Evolutionary conservation across 2,797 vertebrate species (phyloP).

Genomic region (Xenopus petersii): DNA sequence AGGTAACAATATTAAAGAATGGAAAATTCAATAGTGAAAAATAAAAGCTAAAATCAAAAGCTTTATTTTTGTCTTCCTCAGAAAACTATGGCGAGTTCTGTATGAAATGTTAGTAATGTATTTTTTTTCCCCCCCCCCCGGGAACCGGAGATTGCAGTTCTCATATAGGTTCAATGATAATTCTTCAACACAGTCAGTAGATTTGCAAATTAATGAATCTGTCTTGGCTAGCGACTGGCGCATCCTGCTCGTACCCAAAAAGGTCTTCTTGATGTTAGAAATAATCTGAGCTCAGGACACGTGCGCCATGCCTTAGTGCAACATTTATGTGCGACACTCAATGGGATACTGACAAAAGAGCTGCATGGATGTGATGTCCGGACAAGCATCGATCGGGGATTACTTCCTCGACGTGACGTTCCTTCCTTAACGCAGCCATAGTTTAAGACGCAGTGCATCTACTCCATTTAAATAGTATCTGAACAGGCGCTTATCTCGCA

Average conservation of each 20-base stretch:
- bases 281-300: slow-evolving; percentile 70
- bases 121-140: slow-evolving; percentile 33
- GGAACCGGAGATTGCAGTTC: slow-evolving; percentile 63
- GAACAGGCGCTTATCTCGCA: slow-evolving; percentile 99
- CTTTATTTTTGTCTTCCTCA: slow-evolving; percentile 50
- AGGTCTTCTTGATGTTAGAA: slow-evolving; percentile 65
- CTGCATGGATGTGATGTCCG: slow-evolving; percentile 66
- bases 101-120: slow-evolving; percentile 73
- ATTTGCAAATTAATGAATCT: slow-evolving; percentile 69
- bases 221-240: slow-evolving; percentile 72
- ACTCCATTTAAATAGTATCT: slow-evolving; percentile 99
- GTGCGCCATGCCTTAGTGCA: slow-evolving; percentile 79
- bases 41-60: slow-evolving; percentile 73
- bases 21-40: slow-evolving; percentile 75
- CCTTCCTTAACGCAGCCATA: slow-evolving; percentile 91
- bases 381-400: slow-evolving; percentile 53
- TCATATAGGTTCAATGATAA: slow-evolving; percentile 64
- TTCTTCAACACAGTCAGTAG: slow-evolving; percentile 69
- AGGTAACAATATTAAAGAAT: slow-evolving; percentile 77
- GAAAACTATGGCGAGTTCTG: slow-evolving; percentile 74
- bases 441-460: slow-evolving; percentile 97
- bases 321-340: slow-evolving; percentile 76
- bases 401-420: slow-evolving; percentile 56
- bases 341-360: slow-evolving; percentile 76
- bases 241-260: slow-evolving; percentile 71